A percentile compares a stretch with the other conserved stretches of the same genome.
phyloP scores from a whole-genome alignment of 2,888 invertebrate genomes.

The Unio delphinus region DNA sequence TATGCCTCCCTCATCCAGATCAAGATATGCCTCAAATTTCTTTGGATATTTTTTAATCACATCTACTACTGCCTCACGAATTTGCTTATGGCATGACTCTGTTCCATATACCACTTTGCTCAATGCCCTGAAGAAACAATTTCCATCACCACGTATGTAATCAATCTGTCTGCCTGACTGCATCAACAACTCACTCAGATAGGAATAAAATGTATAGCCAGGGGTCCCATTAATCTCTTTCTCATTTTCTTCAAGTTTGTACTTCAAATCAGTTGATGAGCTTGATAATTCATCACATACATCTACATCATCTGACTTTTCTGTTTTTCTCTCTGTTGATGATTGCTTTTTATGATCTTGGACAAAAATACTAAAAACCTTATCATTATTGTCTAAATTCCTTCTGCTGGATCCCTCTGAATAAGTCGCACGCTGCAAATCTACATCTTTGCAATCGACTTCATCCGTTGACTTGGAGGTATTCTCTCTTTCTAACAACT shows the following conservation, averaged over 20 bases:
- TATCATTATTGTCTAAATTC: too few species aligned
- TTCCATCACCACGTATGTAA: conserved; percentile 59
- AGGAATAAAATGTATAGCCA: conserved; percentile 43
- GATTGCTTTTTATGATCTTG: too few species aligned
- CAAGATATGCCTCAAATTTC: conserved; percentile 55
- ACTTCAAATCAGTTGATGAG: too few species aligned
- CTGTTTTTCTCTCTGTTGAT: too few species aligned
- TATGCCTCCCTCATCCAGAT: conserved; percentile 40
- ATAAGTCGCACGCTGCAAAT: too few species aligned
- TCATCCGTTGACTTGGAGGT: too few species aligned
- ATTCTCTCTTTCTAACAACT: too few species aligned
- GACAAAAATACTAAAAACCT: too few species aligned
- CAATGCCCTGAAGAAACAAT: conserved; percentile 62
- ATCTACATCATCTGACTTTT: too few species aligned
- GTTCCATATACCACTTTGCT: conserved; percentile 58
- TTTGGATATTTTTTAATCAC: conserved; percentile 47
- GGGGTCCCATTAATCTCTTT: conserved; percentile 33
- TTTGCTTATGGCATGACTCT: conserved; percentile 52
- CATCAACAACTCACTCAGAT: conserved; percentile 37
- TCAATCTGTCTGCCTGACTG: conserved; percentile 49
- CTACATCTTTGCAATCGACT: too few species aligned
- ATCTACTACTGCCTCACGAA: conserved; percentile 56
- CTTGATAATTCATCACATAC: too few species aligned
- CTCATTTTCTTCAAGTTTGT: conserved; percentile 10
- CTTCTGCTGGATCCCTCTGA: too few species aligned